Conservation (phyloP, 2,113 vertebrate species). For the Sigmodon hispidus region DNA sequence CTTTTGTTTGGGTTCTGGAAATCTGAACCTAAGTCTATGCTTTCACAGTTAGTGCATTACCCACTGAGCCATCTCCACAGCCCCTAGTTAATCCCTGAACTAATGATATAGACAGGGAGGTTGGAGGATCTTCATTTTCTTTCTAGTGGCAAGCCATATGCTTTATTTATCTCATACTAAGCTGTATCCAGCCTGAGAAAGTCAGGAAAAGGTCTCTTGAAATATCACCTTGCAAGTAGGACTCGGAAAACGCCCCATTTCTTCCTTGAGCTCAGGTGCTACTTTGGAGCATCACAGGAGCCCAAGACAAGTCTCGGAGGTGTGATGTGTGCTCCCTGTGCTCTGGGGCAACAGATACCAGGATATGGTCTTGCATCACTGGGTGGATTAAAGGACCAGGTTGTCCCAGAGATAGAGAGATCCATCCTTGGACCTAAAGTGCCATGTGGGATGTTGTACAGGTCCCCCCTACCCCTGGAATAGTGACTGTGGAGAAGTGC, state of each 20-base stretch:
- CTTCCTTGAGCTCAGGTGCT: not conserved
- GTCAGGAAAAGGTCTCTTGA: not conserved
- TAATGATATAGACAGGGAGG: not conserved
- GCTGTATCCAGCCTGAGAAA: not conserved
- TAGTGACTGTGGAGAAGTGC: not conserved
- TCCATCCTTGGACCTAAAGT: not conserved
- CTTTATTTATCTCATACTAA: not conserved
- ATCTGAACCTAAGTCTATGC: not conserved
- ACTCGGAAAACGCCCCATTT: not conserved
- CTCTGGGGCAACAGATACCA: not conserved
- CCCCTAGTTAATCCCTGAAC: not conserved
- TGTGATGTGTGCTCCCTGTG: no score
- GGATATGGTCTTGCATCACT: not conserved
- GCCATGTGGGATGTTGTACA: not conserved
- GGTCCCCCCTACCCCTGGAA: not conserved
- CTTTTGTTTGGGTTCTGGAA: not conserved
- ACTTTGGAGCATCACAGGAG: fast-evolving
- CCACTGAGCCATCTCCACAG: not conserved
- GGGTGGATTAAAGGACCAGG: no score
- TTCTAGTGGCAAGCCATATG: not conserved
- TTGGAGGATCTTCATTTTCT: not conserved
- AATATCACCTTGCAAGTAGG: not conserved
- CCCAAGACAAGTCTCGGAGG: fast-evolving
- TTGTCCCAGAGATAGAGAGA: not conserved
- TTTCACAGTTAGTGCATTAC: not conserved